phyloP scores from a whole-genome alignment of 2,888 invertebrate genomes.

The Lydus trimaculatus region DNA sequence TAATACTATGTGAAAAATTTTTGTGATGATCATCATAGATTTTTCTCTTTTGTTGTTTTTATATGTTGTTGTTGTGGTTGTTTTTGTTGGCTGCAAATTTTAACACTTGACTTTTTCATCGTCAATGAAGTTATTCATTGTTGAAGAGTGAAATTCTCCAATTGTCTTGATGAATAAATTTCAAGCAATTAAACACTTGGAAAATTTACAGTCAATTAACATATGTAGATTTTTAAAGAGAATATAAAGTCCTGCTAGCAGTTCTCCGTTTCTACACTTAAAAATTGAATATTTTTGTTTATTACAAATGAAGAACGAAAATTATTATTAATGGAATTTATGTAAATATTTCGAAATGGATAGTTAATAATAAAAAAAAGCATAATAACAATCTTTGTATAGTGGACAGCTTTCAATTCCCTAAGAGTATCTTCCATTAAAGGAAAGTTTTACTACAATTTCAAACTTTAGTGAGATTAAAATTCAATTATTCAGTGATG shows the following conservation, averaged over 20 bases:
- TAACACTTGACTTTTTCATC: background rate
- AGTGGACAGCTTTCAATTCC: background rate
- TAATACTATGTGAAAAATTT: constrained; percentile 1
- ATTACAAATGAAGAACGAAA: background rate
- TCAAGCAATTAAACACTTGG: background rate
- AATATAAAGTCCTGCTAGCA: background rate
- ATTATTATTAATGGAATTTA: background rate
- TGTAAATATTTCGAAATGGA: background rate
- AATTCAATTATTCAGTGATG: background rate
- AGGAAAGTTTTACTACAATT: background rate
- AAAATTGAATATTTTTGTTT: background rate
- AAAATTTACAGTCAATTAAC: constrained; percentile 5
- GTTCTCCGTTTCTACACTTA: background rate
- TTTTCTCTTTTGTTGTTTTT: background rate
- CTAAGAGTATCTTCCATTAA: background rate
- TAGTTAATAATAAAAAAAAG: background rate
- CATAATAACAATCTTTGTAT: too few relatives aligned
- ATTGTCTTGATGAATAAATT: constrained; percentile 7
- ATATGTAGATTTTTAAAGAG: background rate
- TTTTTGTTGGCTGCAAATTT: constrained; percentile 2
- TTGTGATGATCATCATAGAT: background rate
- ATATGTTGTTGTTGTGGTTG: background rate
- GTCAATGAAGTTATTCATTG: background rate
- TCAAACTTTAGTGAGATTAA: background rate
- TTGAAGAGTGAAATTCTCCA: background rate